Conservation (phyloP, 2,888 invertebrate genomes). For the Pammene fasciana region DNA sequence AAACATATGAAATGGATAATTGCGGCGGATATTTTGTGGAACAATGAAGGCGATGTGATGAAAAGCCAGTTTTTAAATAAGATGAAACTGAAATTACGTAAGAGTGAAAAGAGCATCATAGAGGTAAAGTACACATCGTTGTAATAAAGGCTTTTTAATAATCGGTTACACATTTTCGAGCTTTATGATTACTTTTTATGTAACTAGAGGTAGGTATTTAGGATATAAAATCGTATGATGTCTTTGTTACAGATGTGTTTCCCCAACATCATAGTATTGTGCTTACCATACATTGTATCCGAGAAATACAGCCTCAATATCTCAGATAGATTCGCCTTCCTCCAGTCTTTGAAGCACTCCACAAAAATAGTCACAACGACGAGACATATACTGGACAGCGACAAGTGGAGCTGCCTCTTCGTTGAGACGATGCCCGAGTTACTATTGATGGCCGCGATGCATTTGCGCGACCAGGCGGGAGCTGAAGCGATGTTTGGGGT, state of each 20-base stretch:
- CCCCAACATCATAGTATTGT: slow-evolving; percentile 65
- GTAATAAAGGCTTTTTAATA: neutral
- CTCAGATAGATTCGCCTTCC: slow-evolving; percentile 49
- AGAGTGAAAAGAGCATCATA: slow-evolving; percentile 54
- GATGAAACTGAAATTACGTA: slow-evolving; percentile 49
- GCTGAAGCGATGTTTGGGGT: slow-evolving; percentile 59
- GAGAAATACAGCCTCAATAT: slow-evolving; percentile 63
- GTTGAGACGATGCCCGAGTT: slow-evolving; percentile 70
- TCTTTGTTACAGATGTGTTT: slow-evolving; percentile 63
- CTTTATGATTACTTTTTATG: too few relatives aligned
- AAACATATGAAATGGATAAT: slow-evolving; percentile 76
- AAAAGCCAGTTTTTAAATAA: slow-evolving; percentile 59
- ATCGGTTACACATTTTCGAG: too few relatives aligned
- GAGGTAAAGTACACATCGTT: slow-evolving; percentile 52
- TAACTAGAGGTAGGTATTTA: too few relatives aligned
- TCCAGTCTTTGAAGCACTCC: slow-evolving; percentile 53
- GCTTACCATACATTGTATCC: slow-evolving; percentile 69
- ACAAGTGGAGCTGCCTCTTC: slow-evolving; percentile 69
- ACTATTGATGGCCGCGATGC: slow-evolving; percentile 59
- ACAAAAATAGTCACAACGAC: slow-evolving; percentile 63
- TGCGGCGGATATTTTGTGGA: slow-evolving; percentile 71
- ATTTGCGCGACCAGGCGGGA: slow-evolving; percentile 66
- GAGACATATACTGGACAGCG: slow-evolving; percentile 62
- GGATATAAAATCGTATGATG: too few relatives aligned
- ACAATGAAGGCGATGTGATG: slow-evolving; percentile 59